Evolutionary conservation across 2,113 vertebrate species (phyloP).

Genomic region (Lathamus discolor): DNA sequence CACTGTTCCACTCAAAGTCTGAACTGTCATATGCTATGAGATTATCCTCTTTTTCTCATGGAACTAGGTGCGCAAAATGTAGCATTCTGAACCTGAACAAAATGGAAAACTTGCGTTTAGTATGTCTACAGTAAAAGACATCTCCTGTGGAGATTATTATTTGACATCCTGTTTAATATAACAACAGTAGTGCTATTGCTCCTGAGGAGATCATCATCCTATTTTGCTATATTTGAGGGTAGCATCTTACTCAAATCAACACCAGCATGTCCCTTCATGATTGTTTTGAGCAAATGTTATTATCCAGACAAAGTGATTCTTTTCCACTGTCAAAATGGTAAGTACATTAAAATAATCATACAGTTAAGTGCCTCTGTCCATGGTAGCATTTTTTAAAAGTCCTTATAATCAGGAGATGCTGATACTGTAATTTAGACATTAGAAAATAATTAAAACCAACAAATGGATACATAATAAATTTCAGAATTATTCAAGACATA

Average conservation of each 20-base stretch:
- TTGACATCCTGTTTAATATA: background rate
- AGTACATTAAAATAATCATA: background rate
- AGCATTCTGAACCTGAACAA: background rate
- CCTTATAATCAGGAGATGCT: background rate
- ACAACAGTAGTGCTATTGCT: background rate
- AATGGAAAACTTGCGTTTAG: background rate
- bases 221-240: background rate
- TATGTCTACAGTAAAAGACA: background rate
- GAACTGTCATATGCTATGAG: background rate
- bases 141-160: background rate
- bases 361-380: background rate
- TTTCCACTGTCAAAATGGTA: background rate
- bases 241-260: background rate
- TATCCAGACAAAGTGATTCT: background rate
- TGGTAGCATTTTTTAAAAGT: background rate
- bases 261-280: background rate
- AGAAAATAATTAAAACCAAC: background rate
- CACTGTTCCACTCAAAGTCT: background rate
- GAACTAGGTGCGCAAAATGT: slow-evolving; percentile 7
- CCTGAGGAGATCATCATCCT: background rate
- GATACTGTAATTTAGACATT: background rate
- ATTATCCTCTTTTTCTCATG: background rate
- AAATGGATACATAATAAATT: background rate
- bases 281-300: background rate
- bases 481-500: background rate